Evolutionary conservation across 2,797 vertebrate species (phyloP).

Genomic region (Myotis daubentonii): DNA sequence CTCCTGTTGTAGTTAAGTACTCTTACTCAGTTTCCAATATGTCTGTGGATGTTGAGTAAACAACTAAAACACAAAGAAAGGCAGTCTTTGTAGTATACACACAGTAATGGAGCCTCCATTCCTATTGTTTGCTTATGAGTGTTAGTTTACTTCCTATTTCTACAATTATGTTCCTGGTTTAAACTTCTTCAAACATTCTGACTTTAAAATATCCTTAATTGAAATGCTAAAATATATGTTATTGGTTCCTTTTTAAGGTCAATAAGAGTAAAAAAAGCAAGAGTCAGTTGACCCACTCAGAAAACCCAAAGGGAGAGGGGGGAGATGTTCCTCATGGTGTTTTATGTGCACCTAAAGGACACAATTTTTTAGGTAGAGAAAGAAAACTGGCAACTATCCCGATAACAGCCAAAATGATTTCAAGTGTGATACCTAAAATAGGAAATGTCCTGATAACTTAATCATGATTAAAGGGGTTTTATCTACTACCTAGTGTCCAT

Average conservation of each 20-base stretch:
- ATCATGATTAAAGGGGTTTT: conserved; percentile 32
- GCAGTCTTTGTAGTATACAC: not conserved
- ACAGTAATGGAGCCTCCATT: not conserved
- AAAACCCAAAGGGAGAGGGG: not conserved
- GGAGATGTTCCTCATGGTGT: not conserved
- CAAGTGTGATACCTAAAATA: not conserved
- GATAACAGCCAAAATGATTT: conserved; percentile 52
- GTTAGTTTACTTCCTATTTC: not conserved
- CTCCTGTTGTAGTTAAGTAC: not conserved
- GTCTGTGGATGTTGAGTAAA: not conserved
- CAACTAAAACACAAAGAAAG: conserved; percentile 43
- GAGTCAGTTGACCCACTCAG: not conserved
- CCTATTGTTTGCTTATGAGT: not conserved
- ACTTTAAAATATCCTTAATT: conserved; percentile 54
- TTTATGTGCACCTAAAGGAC: not conserved
- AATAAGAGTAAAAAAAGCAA: conserved; percentile 46
- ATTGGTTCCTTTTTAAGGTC: conserved; percentile 1
- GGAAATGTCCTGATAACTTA: not conserved
- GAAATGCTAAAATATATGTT: conserved; percentile 32
- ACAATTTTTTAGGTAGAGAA: conserved; percentile 10
- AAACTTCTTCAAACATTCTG: conserved; percentile 32
- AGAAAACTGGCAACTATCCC: conserved; percentile 32
- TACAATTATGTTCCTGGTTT: not conserved
- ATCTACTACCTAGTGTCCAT: conserved; percentile 40
- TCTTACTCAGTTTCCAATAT: not conserved